These are phyloP conservation scores for Ruditapes philippinarum DNA, from an alignment of 1,140 invertebrate species.

Conservation along the genomic window DNA sequence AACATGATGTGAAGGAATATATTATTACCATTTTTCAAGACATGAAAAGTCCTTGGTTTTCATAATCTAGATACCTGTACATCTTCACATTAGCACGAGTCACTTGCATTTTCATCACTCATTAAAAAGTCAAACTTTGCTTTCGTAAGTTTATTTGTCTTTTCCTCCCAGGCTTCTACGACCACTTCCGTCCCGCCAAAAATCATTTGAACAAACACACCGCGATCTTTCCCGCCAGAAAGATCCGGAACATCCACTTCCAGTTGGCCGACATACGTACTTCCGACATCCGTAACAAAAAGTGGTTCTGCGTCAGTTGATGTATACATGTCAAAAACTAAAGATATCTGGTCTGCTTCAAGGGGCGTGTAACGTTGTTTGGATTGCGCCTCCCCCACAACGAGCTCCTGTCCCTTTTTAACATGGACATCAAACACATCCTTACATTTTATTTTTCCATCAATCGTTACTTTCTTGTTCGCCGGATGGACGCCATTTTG, in stretches of 20 bases:
- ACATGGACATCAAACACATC: slow-evolving; percentile 13
- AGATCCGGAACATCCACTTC: slow-evolving; percentile 4
- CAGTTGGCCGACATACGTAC: slow-evolving; percentile 15
- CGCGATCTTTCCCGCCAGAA: slow-evolving; percentile 18
- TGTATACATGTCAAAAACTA: slow-evolving; percentile 26
- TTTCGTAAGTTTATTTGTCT: slow-evolving; percentile 13
- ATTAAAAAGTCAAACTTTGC: slow-evolving; percentile 49
- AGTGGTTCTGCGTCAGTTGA: slow-evolving; percentile 34
- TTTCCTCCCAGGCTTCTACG: slow-evolving; percentile 14
- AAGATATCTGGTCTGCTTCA: background rate
- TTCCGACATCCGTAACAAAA: slow-evolving; percentile 26
- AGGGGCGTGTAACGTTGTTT: slow-evolving; percentile 14
- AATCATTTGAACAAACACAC: slow-evolving; percentile 27
- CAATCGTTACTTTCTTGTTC: background rate
- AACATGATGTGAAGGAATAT: too few relatives aligned
- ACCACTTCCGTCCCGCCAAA: slow-evolving; percentile 40
- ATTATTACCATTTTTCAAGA: too few relatives aligned
- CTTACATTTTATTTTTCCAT: background rate
- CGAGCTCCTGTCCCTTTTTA: slow-evolving; percentile 3
- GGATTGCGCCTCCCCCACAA: background rate
- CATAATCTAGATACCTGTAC: too few relatives aligned
- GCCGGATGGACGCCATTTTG: background rate
- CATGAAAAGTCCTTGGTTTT: too few relatives aligned
- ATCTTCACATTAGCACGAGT: too few relatives aligned
- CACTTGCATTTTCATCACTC: background rate